Evolutionary conservation across 2,797 vertebrate species (phyloP).

Genomic region (Macropodus opercularis): DNA sequence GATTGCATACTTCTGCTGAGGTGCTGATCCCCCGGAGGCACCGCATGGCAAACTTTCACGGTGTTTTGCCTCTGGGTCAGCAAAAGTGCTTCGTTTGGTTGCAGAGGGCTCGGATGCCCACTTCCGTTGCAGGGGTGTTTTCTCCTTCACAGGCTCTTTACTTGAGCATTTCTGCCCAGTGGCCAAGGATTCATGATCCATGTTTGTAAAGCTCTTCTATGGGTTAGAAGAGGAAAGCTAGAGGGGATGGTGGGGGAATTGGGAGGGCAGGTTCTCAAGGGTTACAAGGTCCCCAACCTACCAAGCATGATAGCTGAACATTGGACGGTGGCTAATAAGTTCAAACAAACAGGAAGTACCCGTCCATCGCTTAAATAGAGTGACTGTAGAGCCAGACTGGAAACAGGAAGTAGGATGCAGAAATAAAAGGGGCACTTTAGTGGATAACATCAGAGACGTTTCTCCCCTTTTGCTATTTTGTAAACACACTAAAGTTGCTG

Average conservation of each 20-base stretch:
- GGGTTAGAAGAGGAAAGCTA: constrained; percentile 27
- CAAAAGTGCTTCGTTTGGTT: constrained; percentile 89
- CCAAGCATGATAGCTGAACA: constrained; percentile 74
- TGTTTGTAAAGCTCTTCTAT: constrained; percentile 75
- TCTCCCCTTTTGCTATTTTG: constrained; percentile 52
- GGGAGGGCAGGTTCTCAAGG: constrained; percentile 43
- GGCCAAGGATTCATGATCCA: constrained; percentile 91
- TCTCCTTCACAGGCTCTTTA: constrained; percentile 88
- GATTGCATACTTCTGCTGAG: constrained; percentile 87
- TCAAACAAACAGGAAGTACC: constrained; percentile 83
- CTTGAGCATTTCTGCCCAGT: constrained; percentile 89
- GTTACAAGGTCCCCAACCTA: constrained; percentile 64
- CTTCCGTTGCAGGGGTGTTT: constrained; percentile 87
- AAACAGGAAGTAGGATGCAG: constrained; percentile 52
- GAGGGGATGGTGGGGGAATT: constrained; percentile 35
- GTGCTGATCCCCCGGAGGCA: constrained; percentile 77
- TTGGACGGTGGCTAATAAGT: constrained; percentile 82
- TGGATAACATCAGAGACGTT: constrained; percentile 63
- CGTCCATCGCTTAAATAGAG: constrained; percentile 82
- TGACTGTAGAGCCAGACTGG: constrained; percentile 58
- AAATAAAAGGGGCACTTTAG: constrained; percentile 35
- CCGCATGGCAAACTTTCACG: constrained; percentile 85
- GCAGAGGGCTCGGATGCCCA: constrained; percentile 93
- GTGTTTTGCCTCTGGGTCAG: constrained; percentile 87
- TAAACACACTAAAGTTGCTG: constrained; percentile 42